Conservation (phyloP, 2,797 vertebrate genomes). For the Coranthus polyacanthus region DNA sequence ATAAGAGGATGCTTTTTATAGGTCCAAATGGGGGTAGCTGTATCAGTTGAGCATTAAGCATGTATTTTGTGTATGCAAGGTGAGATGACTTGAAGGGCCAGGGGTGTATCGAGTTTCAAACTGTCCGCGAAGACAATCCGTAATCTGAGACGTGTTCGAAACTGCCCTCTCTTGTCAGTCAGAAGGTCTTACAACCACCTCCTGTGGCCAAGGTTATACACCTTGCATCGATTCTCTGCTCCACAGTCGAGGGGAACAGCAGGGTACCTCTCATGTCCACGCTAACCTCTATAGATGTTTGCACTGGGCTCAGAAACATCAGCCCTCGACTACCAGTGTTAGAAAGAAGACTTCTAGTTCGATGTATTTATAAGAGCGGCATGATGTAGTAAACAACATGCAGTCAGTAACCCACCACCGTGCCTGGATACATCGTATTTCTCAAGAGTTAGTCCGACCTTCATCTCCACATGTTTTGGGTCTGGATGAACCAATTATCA, state of each 20-base stretch:
- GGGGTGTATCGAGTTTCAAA: neutral
- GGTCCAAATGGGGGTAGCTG: neutral
- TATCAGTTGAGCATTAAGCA: neutral
- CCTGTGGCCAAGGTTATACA: conserved; percentile 17
- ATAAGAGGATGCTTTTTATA: conserved; percentile 5
- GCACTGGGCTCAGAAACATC: neutral
- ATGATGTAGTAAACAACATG: too few species aligned
- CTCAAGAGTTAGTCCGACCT: too few species aligned
- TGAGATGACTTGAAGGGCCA: neutral
- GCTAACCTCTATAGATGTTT: neutral
- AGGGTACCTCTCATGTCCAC: neutral
- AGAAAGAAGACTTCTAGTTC: too few species aligned
- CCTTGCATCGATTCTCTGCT: conserved; percentile 18
- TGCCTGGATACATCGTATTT: too few species aligned
- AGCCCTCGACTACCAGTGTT: neutral
- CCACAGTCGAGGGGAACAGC: neutral
- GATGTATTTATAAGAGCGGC: too few species aligned
- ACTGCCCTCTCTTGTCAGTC: conserved; percentile 33
- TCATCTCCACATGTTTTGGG: too few species aligned
- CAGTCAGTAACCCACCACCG: too few species aligned
- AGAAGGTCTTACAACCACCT: conserved; percentile 6
- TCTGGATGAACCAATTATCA: too few species aligned
- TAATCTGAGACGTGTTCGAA: conserved; percentile 10
- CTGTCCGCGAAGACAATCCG: neutral
- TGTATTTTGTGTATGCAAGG: neutral